A percentile compares a stretch with the other conserved stretches of the same genome.
phyloP scores from a whole-genome alignment of 2,888 invertebrate species.

The Plusia festucae region DNA sequence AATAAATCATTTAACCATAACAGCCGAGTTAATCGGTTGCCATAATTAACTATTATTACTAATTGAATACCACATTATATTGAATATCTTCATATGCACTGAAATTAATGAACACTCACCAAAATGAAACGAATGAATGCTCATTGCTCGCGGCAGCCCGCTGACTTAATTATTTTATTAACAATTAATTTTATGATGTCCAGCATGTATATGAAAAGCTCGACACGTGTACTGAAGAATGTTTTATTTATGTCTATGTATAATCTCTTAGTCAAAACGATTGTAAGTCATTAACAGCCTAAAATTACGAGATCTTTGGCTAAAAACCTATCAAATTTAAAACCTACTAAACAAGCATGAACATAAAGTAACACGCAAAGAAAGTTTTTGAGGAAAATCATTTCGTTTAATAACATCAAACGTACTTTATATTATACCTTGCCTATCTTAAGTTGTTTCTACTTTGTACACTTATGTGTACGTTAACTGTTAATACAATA shows the following conservation, averaged over 20 bases:
- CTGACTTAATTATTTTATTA: conserved; percentile 4
- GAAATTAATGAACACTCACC: not conserved
- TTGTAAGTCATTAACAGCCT: too few relatives aligned
- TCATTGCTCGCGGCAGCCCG: not conserved
- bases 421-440: too few relatives aligned
- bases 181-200: not conserved
- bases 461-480: too few relatives aligned
- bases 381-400: too few relatives aligned
- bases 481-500: too few relatives aligned
- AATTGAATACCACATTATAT: not conserved
- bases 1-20: not conserved
- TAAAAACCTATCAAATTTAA: too few relatives aligned
- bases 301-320: not conserved
- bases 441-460: too few relatives aligned
- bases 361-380: too few relatives aligned
- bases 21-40: not conserved
- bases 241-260: not conserved
- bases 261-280: not conserved
- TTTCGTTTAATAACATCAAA: too few relatives aligned
- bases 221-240: not conserved
- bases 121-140: not conserved
- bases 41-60: conserved; percentile 1
- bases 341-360: too few relatives aligned
- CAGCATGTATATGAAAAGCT: not conserved
- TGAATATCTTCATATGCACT: not conserved